Percentiles rank a stretch among this genome's conserved stretches.
These are phyloP conservation scores for Drosophila guanche DNA, from an alignment of 1,140 invertebrate genomes.

Conservation along the genomic window DNA sequence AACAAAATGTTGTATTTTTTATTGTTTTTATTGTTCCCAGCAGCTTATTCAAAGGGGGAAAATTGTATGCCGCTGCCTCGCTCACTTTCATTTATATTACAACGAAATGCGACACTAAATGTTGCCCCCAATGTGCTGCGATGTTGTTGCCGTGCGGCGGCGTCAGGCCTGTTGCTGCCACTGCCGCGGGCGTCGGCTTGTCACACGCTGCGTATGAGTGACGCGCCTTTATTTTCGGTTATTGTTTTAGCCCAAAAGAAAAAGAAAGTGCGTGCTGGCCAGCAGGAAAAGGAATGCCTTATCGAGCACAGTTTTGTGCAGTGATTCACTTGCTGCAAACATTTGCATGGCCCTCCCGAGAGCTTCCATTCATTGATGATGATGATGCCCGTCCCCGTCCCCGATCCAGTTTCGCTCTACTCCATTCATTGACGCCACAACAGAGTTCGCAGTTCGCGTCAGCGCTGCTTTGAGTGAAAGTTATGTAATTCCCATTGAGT, in stretches of 20 bases:
- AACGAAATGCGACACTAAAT: conserved; percentile 79
- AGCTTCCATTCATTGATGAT: conserved; percentile 47
- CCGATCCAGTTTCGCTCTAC: conserved; percentile 67
- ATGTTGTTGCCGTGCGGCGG: conserved; percentile 42
- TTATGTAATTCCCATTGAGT: conserved; percentile 71
- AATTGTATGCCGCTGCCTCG: conserved; percentile 46
- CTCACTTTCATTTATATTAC: conserved; percentile 82
- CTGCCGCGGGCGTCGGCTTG: conserved; percentile 69
- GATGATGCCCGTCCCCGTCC: conserved; percentile 14
- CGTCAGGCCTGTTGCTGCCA: conserved; percentile 46
- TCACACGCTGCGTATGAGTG: conserved; percentile 79
- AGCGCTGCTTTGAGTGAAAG: conserved; percentile 70
- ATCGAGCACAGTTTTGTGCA: conserved; percentile 32
- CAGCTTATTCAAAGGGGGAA: conserved; percentile 63
- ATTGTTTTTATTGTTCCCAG: conserved; percentile 53
- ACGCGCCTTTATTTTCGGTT: conserved; percentile 80
- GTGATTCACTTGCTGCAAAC: conserved; percentile 67
- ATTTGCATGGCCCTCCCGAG: conserved; percentile 60
- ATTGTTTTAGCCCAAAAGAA: conserved; percentile 72
- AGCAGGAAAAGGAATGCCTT: conserved; percentile 46
- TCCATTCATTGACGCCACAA: conserved; percentile 65
- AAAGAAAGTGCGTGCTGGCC: conserved; percentile 72
- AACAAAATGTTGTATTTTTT: conserved; percentile 68
- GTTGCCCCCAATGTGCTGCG: conserved; percentile 56
- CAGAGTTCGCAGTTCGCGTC: conserved; percentile 23